These are phyloP conservation scores for Cyclopterus lumpus DNA, from an alignment of 2,797 vertebrate genomes.

Conservation along the genomic window DNA sequence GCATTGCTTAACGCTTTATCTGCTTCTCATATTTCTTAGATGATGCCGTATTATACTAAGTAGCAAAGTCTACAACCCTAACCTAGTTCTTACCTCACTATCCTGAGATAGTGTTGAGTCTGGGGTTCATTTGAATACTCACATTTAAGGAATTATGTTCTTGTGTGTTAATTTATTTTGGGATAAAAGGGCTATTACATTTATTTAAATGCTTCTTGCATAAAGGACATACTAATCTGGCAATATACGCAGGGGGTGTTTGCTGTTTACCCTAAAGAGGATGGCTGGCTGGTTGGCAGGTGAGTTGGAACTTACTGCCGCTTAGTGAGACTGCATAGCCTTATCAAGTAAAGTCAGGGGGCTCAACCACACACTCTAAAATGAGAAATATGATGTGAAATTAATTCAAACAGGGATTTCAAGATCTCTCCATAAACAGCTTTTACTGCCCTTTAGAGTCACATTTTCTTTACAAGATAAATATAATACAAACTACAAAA, in stretches of 20 bases:
- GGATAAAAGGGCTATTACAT: background rate
- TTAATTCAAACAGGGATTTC: constrained; percentile 5
- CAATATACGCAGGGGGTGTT: constrained; percentile 1
- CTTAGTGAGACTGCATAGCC: background rate
- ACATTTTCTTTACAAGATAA: background rate
- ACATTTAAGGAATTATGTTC: background rate
- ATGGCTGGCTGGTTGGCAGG: constrained; percentile 2
- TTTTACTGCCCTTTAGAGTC: background rate
- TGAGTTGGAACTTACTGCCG: constrained; percentile 25
- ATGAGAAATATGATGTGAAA: constrained; percentile 31
- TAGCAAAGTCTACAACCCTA: background rate
- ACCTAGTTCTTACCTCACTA: background rate
- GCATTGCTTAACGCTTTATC: background rate
- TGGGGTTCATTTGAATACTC: constrained; percentile 4
- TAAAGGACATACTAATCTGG: constrained; percentile 11
- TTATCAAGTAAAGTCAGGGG: constrained; percentile 11
- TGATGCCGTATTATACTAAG: background rate
- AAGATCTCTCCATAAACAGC: constrained; percentile 7
- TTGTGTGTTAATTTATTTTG: constrained; percentile 3
- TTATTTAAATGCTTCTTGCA: constrained; percentile 13
- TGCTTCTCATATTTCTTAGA: background rate
- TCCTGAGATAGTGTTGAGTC: background rate
- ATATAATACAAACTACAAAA: constrained; percentile 13
- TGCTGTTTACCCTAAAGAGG: background rate
- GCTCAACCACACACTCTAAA: background rate